Evolutionary conservation across 2,113 vertebrate genomes (phyloP), one percentile per base, ranked within the genome.

Genomic region (Pachycephala philippinensis): DNA sequence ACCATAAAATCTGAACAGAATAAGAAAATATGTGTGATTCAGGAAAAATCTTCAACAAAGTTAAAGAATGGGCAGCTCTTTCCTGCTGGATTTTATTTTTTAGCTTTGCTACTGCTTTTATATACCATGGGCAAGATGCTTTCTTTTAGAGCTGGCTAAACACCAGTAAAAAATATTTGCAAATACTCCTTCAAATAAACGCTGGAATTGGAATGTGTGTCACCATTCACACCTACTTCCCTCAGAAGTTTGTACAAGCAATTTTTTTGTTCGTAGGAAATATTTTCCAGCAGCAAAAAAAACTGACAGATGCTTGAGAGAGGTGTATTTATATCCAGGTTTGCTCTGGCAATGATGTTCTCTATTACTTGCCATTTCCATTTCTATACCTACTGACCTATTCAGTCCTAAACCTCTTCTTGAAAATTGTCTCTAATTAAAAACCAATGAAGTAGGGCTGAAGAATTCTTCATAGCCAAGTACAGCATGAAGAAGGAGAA

Each of bases 221-320:
- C 94, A 93, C 95, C 86, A 87, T 96, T 97, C 94, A 95, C 94
- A 95, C 93, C 94, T 96, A 92, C 90, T 93, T 94, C 90, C 90
- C 94, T 97, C 86, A 95, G 87, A 97, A 90, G 91, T 95, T 96
- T 96, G 69, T 90, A 95, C 92, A 97, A 96, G 92, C 92, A 88
- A 89, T 93, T 96, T 97, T 96, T 95, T 96, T 97, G 93, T 97
- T 95, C 96, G 20, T 90, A 94, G 72, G 90, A 90, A 96, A 96
- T 96, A 95, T 97, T 97, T 97, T 97, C 96, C 96, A 88, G 63
- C 64, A 94, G 92, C 85, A 70, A 66, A 96, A 97, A 93, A 96
- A 93, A 71, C 64, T 94, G 90, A 96, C 92, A 96, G 92, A 94
- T 97, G 91, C 87, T 77, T 93, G 83, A 86, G 93, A 91, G 80